These are phyloP conservation scores for Resseliella maxima DNA, from an alignment of 2,888 invertebrate species.

Conservation along the genomic window DNA sequence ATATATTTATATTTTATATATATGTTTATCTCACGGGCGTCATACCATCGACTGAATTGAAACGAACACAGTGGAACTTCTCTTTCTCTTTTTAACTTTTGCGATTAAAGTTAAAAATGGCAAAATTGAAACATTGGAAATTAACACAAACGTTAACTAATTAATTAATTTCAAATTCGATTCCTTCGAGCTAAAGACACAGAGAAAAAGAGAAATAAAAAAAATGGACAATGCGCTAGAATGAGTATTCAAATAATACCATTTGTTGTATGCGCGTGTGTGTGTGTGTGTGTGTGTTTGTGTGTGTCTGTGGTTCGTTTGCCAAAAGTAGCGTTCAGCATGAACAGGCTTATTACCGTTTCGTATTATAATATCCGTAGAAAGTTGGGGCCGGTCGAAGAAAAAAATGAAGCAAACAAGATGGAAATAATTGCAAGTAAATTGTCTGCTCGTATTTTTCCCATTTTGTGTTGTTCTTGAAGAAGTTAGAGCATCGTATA, in stretches of 20 bases:
- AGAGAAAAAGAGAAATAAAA: background rate
- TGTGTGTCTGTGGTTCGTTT: no score
- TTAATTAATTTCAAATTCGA: slow-evolving; percentile 45
- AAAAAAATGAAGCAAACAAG: slow-evolving; percentile 46
- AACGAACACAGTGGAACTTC: background rate
- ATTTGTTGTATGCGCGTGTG: background rate
- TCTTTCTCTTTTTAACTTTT: background rate
- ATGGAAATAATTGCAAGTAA: slow-evolving; percentile 48
- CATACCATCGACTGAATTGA: no score
- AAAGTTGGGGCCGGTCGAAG: background rate
- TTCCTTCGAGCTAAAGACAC: background rate
- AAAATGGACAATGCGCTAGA: no score
- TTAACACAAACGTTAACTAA: background rate
- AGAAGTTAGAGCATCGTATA: slow-evolving; percentile 28
- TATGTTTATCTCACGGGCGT: no score
- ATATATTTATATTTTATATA: no score
- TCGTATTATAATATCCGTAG: slow-evolving; percentile 22
- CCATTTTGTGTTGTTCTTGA: slow-evolving; percentile 33
- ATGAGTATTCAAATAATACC: background rate
- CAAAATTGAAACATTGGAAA: slow-evolving; percentile 23
- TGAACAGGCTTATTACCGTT: slow-evolving; percentile 36
- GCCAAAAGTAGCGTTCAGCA: background rate
- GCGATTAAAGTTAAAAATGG: background rate
- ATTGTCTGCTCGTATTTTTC: slow-evolving; percentile 40
- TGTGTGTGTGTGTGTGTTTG: no score